Evolutionary conservation across 2,797 vertebrate species (phyloP).

Genomic region (Alectoris magna): DNA sequence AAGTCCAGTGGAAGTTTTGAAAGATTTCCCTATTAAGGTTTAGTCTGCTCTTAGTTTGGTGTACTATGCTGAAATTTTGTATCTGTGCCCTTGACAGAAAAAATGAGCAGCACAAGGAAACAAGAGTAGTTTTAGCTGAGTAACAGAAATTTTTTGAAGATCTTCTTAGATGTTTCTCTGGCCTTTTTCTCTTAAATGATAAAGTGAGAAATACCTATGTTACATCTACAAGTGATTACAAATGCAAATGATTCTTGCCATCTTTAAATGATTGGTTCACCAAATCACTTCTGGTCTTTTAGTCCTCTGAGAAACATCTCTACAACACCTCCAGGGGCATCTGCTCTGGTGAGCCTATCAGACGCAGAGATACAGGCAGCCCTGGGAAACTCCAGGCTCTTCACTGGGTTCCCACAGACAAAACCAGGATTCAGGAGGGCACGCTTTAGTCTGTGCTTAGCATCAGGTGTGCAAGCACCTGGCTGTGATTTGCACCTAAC

Average conservation of each 20-base stretch:
- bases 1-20: neutral
- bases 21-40: neutral
- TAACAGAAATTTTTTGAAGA: neutral
- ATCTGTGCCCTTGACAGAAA: neutral
- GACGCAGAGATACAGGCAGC: accelerated
- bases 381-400: neutral
- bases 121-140: neutral
- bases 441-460: neutral
- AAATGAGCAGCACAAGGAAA: neutral
- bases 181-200: neutral
- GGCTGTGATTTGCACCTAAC: neutral
- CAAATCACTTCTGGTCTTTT: neutral
- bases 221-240: neutral
- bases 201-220: neutral
- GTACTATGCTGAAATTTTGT: neutral
- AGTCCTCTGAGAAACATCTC: neutral
- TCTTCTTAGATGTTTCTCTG: neutral
- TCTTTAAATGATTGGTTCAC: neutral
- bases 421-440: neutral
- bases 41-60: neutral
- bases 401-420: neutral
- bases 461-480: neutral
- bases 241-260: neutral
- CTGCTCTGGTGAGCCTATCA: neutral
- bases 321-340: neutral